Percentiles rank a stretch among this genome's conserved stretches.
Evolutionary conservation across 2,113 vertebrate genomes (phyloP).

Genomic region (Murina feae): DNA sequence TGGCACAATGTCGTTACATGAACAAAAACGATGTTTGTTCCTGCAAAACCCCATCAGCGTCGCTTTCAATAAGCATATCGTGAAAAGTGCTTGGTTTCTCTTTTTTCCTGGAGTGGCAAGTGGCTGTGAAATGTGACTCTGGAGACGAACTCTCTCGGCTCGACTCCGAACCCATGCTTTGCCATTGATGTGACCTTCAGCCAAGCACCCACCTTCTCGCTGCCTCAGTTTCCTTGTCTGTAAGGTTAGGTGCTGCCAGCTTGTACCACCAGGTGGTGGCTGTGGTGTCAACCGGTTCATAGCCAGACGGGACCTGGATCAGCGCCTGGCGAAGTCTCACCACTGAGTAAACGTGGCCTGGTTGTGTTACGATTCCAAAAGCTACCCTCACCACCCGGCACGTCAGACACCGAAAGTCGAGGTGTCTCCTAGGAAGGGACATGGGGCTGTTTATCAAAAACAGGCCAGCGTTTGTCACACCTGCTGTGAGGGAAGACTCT

Average conservation of each 20-base stretch:
- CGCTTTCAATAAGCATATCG: conserved; percentile 6
- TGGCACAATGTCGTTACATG: not conserved
- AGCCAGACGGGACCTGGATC: not conserved
- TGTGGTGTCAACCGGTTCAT: rapidly evolving
- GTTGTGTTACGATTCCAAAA: not conserved
- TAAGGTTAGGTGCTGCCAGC: not conserved
- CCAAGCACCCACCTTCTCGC: rapidly evolving
- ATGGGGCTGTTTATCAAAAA: not conserved
- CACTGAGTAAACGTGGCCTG: not conserved
- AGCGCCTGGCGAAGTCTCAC: rapidly evolving
- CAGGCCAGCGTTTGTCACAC: not conserved
- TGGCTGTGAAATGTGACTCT: conserved; percentile 32
- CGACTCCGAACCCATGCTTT: not conserved
- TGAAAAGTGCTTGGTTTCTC: conserved; percentile 28
- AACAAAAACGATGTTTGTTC: not conserved
- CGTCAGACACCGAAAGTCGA: not conserved
- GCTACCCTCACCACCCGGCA: not conserved
- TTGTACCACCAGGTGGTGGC: rapidly evolving
- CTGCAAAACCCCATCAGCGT: not conserved
- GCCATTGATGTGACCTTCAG: not conserved
- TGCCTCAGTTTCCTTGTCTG: conserved; percentile 27
- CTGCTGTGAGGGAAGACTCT: not conserved
- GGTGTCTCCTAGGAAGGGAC: not conserved
- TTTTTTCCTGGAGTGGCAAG: not conserved
- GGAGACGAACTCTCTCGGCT: conserved; percentile 44